A percentile compares a stretch with the other conserved stretches of the same genome.
Evolutionary conservation across 1,140 invertebrate species (phyloP).

Genomic region (Drosophila ohnishii): DNA sequence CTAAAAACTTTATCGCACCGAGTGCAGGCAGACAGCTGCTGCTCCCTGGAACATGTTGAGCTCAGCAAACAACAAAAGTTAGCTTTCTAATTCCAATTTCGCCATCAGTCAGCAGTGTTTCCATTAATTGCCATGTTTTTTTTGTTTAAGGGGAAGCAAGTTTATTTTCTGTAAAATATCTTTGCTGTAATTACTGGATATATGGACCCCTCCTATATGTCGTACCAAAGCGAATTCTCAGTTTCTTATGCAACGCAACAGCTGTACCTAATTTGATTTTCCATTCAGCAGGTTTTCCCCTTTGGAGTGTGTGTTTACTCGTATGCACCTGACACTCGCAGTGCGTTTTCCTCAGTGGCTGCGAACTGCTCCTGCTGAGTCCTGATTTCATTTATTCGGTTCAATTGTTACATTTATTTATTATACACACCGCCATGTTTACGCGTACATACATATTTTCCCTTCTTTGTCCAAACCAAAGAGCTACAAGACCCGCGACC

Average conservation of each 20-base stretch:
- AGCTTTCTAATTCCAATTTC: conserved; percentile 21
- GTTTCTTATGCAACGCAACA: neutral
- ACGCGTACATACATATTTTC: conserved; percentile 29
- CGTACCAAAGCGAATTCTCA: neutral
- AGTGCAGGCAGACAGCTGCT: conserved; percentile 36
- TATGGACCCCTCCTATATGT: neutral
- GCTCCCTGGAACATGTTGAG: conserved; percentile 26
- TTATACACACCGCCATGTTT: conserved; percentile 42
- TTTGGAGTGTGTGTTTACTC: neutral
- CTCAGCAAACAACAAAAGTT: conserved; percentile 27
- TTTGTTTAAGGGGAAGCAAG: neutral
- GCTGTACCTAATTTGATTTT: conserved; percentile 10
- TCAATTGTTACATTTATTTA: conserved; percentile 77
- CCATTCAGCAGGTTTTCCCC: neutral
- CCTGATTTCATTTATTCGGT: conserved; percentile 68
- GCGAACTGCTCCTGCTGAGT: conserved; percentile 41
- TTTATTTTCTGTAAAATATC: neutral
- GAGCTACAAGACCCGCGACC: conserved; percentile 1
- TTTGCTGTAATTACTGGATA: neutral
- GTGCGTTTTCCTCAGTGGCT: conserved; percentile 15
- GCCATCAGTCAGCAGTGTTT: conserved; percentile 16
- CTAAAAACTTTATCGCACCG: conserved; percentile 35
- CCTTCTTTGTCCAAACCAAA: conserved; percentile 37
- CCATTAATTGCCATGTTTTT: conserved; percentile 17
- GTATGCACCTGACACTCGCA: conserved; percentile 33